Percentiles rank a stretch among this genome's conserved stretches.
Evolutionary conservation across 1,140 invertebrate species (phyloP).

Genomic region (Adoxophyes honmai): DNA sequence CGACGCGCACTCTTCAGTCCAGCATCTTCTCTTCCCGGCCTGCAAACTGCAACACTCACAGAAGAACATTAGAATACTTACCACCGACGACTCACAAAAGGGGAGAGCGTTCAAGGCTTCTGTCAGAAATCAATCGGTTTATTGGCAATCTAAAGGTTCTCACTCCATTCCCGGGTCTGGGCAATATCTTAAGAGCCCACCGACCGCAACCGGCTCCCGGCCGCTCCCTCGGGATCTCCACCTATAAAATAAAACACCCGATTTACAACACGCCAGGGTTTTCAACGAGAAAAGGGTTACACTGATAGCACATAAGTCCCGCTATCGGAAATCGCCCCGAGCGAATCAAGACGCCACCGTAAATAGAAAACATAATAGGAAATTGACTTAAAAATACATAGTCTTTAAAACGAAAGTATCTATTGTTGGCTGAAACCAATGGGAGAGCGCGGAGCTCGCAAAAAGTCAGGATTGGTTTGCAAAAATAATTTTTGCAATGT

Average conservation of each 20-base stretch:
- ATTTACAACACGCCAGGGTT: slow-evolving; percentile 65
- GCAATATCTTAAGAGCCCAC: slow-evolving; percentile 63
- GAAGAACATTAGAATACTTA: slow-evolving; percentile 7
- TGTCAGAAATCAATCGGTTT: slow-evolving; percentile 9
- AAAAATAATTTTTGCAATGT: slow-evolving; percentile 70
- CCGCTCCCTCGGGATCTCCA: slow-evolving; percentile 48
- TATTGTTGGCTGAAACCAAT: slow-evolving; percentile 61
- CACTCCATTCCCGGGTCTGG: slow-evolving; percentile 34
- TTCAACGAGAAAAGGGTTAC: slow-evolving; percentile 53
- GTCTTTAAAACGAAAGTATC: slow-evolving; percentile 41
- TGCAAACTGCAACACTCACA: slow-evolving; percentile 28
- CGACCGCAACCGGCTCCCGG: slow-evolving; percentile 36
- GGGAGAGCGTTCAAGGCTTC: slow-evolving; percentile 23
- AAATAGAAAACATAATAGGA: slow-evolving; percentile 33
- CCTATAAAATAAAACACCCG: slow-evolving; percentile 75
- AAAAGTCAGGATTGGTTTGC: slow-evolving; percentile 67
- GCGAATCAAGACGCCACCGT: slow-evolving; percentile 28
- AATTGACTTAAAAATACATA: slow-evolving; percentile 36
- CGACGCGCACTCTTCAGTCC: slow-evolving; percentile 81
- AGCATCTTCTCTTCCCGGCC: slow-evolving; percentile 34
- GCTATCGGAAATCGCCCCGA: slow-evolving; percentile 27
- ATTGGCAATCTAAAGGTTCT: slow-evolving; percentile 20
- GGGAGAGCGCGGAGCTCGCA: slow-evolving; percentile 32
- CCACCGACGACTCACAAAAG: slow-evolving; percentile 4
- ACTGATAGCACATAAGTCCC: slow-evolving; percentile 52